Base-by-base conservation (phyloP, 2,888 invertebrate genomes). In the Elgonia sp. region DNA sequence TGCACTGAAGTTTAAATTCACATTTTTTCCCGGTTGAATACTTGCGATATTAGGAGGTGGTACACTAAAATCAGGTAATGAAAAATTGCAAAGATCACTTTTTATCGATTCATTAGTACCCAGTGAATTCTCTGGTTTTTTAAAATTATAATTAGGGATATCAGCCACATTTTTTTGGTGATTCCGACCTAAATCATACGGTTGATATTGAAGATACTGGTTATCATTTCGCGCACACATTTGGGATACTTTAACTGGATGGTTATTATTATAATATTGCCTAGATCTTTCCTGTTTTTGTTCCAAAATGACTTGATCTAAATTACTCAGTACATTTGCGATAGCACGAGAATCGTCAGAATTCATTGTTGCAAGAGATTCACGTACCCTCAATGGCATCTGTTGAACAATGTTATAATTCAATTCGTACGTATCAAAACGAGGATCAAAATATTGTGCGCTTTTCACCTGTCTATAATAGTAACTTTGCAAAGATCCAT, bases 381-480 rank as follows among this genome's bases (percentile, higher is more conserved):
- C 39, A 16, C 63, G 63, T 39, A 63, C 16, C n/a, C 63, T 5
- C 4, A 37, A 37, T 20, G 39, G 39, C 63, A 63, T 63, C 37
- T 63, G 63, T 37, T 63, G 63, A 39, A 63, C 39, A 39, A 63
- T 63, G n/a, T 63, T 63, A 63, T 63, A 63, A 63, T 70, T 70
- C 6, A 70, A 18, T 39, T 70, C 70, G 14, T 53, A 70, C n/a
- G 16, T 6, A 5, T 69, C 69, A 10, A 69, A n/a, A 9, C 21
- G 20, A 9, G 69, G 29, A n/a, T 69, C 69, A 69, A 50, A 50
- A 69, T 69, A 69, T 16, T 69, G 69, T 16, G 69, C 21, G n/a
- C 21, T n/a, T 29, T 69, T 69, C 42, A 70, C n/a, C n/a, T n/a
- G n/a, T n/a, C n/a, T n/a, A n/a, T n/a, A n/a, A n/a, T n/a, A n/a